These are phyloP conservation scores for Brassicogethes aeneus DNA, from an alignment of 2,888 invertebrate genomes.

Conservation along the genomic window DNA sequence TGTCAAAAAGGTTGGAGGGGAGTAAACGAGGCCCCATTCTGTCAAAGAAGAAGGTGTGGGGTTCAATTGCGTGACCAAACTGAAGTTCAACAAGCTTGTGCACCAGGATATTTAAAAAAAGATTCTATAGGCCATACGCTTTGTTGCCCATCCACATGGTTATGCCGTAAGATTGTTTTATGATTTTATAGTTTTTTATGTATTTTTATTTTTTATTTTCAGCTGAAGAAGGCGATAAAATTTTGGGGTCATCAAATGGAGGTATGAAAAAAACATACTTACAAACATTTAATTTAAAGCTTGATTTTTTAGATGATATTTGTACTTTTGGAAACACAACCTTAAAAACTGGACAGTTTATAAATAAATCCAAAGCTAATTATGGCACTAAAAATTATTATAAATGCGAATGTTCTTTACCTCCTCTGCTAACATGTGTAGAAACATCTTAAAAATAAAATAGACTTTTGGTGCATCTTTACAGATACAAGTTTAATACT, in stretches of 20 bases:
- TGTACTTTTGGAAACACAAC: conserved; percentile 10
- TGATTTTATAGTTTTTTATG: too few relatives aligned
- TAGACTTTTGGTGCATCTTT: too few relatives aligned
- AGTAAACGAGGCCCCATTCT: conserved; percentile 14
- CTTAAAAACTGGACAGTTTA: conserved; percentile 7
- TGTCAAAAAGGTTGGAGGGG: conserved; percentile 17
- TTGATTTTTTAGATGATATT: too few relatives aligned
- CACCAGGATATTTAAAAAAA: conserved; percentile 9
- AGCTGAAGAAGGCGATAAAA: too few relatives aligned
- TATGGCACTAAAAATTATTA: conserved; percentile 8
- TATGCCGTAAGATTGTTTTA: conserved; percentile 9
- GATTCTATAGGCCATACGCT: neutral
- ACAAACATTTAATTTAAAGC: too few relatives aligned
- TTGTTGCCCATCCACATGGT: conserved; percentile 11
- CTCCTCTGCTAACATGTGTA: conserved; percentile 10
- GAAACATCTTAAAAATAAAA: neutral
- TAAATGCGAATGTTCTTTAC: conserved; percentile 10
- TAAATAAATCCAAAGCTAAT: too few relatives aligned
- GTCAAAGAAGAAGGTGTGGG: conserved; percentile 9
- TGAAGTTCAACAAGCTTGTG: conserved; percentile 10
- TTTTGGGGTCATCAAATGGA: too few relatives aligned
- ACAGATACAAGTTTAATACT: too few relatives aligned
- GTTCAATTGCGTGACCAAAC: conserved; percentile 4
- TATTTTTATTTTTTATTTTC: too few relatives aligned
- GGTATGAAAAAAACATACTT: too few relatives aligned